Base-by-base conservation (phyloP, 2,888 invertebrate species). In the Neelides folsomi region DNA sequence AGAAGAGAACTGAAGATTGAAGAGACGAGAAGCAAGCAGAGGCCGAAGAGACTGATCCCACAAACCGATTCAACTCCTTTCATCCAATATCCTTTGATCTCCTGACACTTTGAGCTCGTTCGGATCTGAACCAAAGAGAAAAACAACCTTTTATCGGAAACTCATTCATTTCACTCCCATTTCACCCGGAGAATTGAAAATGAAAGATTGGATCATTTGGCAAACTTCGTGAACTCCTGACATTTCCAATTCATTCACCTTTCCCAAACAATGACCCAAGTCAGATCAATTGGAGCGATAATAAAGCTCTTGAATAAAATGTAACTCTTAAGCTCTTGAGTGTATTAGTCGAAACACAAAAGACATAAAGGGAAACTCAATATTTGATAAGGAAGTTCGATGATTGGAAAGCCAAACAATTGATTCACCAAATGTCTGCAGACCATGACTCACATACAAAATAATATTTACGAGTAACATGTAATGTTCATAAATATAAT, bases 1-100 rank as follows among this genome's bases (percentile, higher is more conserved):
- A 93, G 76, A 60, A 94, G 78, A 10, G 93, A 93, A 35, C 90
- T 86, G 38, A 84, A 79, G 38, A 87, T 79, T 55, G 90, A 83
- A 34, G 92, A 88, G 54, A 86, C 73, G 64, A 94, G 75, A 78
- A 94, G 87, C 52, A 93, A 78, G 2, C 85, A 82, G 59, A 89
- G 71, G 49, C 88, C 92, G 70, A 67, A 67, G 16, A 64, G 54
- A 49, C 60, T 60, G 19, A 60, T 58, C 42, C 54, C 57, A 53
- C 63, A 64, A 15, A 62, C 51, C 16, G 57, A 59, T 41, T 64
- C 60, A 18, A 59, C 54, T 36, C 58, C 63, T 53, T 60, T 62
- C 36, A 54, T 51, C 59, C 59, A 60, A 48, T 54, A 49, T 40
- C 50, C 55, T 39, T 63, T 57, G 52, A 60, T 55, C 20, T 57